Evolutionary conservation across 2,797 vertebrate genomes (phyloP).

Genomic region (Toxotes lorentzi): DNA sequence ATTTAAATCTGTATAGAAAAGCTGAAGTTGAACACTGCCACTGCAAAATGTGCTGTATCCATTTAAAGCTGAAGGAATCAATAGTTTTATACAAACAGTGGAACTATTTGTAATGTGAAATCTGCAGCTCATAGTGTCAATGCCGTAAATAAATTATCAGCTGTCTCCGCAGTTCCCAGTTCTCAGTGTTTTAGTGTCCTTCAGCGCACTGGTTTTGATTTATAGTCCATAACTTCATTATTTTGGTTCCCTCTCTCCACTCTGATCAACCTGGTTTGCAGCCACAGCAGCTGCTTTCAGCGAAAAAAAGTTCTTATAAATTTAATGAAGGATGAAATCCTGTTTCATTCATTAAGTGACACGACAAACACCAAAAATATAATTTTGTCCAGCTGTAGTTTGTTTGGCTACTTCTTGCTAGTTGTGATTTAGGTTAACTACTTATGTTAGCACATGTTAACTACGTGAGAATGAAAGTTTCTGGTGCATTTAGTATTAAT

Average conservation of each 20-base stretch:
- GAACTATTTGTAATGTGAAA: background rate
- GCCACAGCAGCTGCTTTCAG: background rate
- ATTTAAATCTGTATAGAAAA: constrained; percentile 16
- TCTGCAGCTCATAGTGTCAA: background rate
- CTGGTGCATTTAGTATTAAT: background rate
- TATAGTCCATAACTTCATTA: background rate
- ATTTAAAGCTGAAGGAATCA: background rate
- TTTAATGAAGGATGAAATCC: background rate
- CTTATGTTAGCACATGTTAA: background rate
- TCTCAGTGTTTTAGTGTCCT: background rate
- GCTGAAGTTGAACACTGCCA: background rate
- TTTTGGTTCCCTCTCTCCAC: background rate
- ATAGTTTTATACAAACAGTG: background rate
- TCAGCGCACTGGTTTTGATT: background rate
- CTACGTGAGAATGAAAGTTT: background rate
- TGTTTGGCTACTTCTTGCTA: no score
- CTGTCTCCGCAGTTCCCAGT: background rate
- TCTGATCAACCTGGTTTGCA: background rate
- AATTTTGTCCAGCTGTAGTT: background rate
- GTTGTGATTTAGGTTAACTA: background rate
- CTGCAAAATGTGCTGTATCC: constrained; percentile 1
- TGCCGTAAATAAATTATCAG: background rate
- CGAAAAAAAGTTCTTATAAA: background rate
- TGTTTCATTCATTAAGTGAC: background rate
- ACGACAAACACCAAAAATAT: background rate